Evolutionary conservation across 2,888 invertebrate species (phyloP).

Genomic region (Stictocephala bisonia): DNA sequence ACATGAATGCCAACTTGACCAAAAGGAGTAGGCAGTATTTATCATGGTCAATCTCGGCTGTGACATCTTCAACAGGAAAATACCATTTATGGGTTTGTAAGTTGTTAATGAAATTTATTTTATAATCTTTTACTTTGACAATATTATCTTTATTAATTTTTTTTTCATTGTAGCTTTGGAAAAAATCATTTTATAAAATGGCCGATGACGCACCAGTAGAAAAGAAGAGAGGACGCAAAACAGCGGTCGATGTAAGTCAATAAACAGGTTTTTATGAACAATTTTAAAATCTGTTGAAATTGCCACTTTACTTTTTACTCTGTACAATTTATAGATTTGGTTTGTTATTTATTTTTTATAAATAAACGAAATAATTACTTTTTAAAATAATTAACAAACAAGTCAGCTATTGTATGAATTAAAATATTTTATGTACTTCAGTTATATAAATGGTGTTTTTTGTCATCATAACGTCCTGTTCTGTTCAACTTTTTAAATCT

Average conservation of each 20-base stretch:
- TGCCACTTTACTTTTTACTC: not conserved
- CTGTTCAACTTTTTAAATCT: no score
- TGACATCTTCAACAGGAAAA: no score
- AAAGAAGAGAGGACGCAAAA: conserved; percentile 24
- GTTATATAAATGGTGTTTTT: no score
- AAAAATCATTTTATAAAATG: not conserved
- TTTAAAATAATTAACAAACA: not conserved
- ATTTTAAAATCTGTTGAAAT: not conserved
- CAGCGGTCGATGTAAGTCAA: conserved; percentile 4
- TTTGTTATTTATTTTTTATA: not conserved
- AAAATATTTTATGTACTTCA: not conserved
- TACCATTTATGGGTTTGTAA: no score
- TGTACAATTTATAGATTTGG: not conserved
- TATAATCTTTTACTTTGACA: not conserved
- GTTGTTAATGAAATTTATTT: no score
- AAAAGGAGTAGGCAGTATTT: no score
- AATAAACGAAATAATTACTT: not conserved
- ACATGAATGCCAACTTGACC: no score
- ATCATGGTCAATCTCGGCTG: no score
- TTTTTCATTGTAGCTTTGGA: not conserved
- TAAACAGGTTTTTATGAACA: not conserved
- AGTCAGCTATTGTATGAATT: not conserved
- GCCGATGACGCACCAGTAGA: conserved; percentile 23
- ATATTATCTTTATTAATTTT: not conserved
- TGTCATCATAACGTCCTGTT: no score